phyloP scores from a whole-genome alignment of 2,113 vertebrate genomes.

The Planiliza haematocheilus region DNA sequence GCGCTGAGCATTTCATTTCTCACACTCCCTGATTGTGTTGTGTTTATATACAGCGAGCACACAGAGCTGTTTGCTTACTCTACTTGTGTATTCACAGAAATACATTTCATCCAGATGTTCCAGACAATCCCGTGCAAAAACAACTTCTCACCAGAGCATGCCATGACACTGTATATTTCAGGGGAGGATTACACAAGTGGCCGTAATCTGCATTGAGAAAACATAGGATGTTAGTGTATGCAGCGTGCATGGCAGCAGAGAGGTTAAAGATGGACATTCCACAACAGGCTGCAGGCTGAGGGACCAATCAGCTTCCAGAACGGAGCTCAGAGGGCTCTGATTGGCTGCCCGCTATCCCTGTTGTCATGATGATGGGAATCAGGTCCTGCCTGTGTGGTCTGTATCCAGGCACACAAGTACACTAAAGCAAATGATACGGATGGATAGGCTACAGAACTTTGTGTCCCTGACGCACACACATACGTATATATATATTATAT shows the following conservation, averaged over 20 bases:
- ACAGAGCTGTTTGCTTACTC: background rate
- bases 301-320: slow-evolving; percentile 73
- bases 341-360: slow-evolving; percentile 73
- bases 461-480: slow-evolving; percentile 22
- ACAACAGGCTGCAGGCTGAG: slow-evolving; percentile 69
- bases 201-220: slow-evolving; percentile 51
- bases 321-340: slow-evolving; percentile 54
- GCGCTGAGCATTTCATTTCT: background rate
- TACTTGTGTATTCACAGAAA: background rate
- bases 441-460: slow-evolving; percentile 60
- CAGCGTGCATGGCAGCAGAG: slow-evolving; percentile 60
- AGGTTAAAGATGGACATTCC: slow-evolving; percentile 81
- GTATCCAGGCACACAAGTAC: slow-evolving; percentile 79
- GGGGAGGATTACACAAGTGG: slow-evolving; percentile 36
- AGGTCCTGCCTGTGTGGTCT: slow-evolving; percentile 76
- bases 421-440: slow-evolving; percentile 65
- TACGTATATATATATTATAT: background rate
- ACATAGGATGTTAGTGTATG: slow-evolving; percentile 21
- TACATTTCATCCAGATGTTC: slow-evolving; percentile 2
- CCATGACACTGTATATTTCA: slow-evolving; percentile 11
- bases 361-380: slow-evolving; percentile 81
- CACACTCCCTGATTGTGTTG: background rate
- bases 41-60: slow-evolving; percentile 20
- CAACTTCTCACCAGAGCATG: background rate
- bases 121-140: slow-evolving; percentile 6